Percentiles rank a stretch among this genome's conserved stretches.
These are phyloP conservation scores for Cisticola juncidis DNA, from an alignment of 2,113 vertebrate genomes.

Conservation along the genomic window DNA sequence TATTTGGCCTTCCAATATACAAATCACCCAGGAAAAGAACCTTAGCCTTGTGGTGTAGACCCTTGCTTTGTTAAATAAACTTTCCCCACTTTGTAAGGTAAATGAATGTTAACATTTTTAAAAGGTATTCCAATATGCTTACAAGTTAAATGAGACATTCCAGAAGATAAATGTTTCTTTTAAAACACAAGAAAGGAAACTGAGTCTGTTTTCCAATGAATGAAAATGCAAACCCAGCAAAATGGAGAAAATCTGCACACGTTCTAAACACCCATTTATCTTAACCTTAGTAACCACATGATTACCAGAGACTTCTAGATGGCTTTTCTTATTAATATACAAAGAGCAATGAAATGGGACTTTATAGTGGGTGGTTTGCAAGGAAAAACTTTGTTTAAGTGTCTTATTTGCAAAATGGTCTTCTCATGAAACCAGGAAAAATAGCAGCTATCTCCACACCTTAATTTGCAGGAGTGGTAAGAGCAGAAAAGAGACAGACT, in stretches of 20 bases:
- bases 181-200: not conserved
- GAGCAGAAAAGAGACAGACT: not conserved
- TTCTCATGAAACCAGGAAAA: not conserved
- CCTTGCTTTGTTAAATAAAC: not conserved
- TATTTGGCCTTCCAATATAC: not conserved
- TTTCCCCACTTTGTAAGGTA: not conserved
- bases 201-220: slow-evolving; percentile 1
- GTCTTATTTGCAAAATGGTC: not conserved
- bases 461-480: not conserved
- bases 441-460: not conserved
- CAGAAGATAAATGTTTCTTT: slow-evolving; percentile 3
- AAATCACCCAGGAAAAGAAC: not conserved
- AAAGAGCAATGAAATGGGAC: not conserved
- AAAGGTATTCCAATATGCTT: not conserved
- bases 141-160: not conserved
- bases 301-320: not conserved
- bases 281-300: not conserved
- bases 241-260: not conserved
- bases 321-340: not conserved
- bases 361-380: not conserved
- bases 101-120: not conserved
- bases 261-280: not conserved
- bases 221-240: not conserved
- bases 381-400: not conserved
- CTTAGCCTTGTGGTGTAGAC: not conserved